Conservation (phyloP, 30 jellyfish, hydroid and myxozoan genomes). For the Calvadosia cruxmelitensis region DNA sequence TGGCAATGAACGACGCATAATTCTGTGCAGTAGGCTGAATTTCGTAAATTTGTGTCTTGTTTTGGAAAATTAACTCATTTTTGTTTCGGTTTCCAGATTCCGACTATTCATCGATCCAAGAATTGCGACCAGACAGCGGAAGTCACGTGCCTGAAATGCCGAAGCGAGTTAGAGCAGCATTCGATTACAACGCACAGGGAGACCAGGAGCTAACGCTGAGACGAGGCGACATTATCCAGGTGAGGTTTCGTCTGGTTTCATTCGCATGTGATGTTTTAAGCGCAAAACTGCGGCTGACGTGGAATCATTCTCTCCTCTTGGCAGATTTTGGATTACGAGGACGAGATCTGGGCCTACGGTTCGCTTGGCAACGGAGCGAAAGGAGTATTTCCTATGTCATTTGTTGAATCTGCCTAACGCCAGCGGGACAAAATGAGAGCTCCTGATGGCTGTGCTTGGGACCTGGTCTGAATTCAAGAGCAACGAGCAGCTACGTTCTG, state of each 20-base stretch:
- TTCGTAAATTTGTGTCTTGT: too few relatives aligned
- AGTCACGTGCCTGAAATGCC: neutral
- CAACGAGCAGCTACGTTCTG: too few relatives aligned
- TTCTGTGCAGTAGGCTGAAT: too few relatives aligned
- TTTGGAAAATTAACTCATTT: too few relatives aligned
- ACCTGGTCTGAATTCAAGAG: too few relatives aligned
- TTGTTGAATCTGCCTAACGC: neutral
- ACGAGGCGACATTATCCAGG: constrained; percentile 71
- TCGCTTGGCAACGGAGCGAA: neutral
- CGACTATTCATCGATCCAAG: constrained; percentile 6
- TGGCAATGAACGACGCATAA: too few relatives aligned
- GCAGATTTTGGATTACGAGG: neutral
- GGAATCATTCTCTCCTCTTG: too few relatives aligned
- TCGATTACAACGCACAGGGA: constrained; percentile 57
- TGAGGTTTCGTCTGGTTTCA: constrained; percentile 9
- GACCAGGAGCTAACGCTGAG: constrained; percentile 45
- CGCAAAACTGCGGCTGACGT: too few relatives aligned
- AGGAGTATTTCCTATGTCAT: neutral
- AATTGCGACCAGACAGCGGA: neutral
- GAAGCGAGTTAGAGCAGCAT: constrained; percentile 20
- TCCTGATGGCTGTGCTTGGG: too few relatives aligned
- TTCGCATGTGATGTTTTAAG: too few relatives aligned
- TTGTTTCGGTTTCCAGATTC: constrained; percentile 8
- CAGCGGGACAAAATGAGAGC: too few relatives aligned
- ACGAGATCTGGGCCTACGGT: neutral